A percentile compares a stretch with the other conserved stretches of the same genome.
phyloP scores from a whole-genome alignment of 2,888 invertebrate species.

The Pantelozetes paolii region DNA sequence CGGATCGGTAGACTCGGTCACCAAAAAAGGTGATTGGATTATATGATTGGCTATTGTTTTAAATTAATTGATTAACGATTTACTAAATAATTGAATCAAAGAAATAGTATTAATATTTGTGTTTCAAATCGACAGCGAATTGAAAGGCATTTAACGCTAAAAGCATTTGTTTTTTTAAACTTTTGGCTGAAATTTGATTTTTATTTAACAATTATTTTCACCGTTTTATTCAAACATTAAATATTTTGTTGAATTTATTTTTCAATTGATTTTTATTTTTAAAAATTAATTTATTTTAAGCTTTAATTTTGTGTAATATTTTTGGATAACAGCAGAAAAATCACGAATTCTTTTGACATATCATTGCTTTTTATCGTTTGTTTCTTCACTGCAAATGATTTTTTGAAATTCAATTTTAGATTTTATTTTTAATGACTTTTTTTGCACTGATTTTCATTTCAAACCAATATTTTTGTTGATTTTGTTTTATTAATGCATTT shows the following conservation, averaged over 20 bases:
- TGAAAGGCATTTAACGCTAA: neutral
- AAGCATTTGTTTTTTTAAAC: neutral
- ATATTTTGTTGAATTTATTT: neutral
- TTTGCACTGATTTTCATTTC: too few species aligned
- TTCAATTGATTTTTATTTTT: neutral
- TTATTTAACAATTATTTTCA: slow-evolving; percentile 7
- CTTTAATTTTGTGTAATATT: too few species aligned
- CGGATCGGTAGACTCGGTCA: neutral
- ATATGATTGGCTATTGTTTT: slow-evolving; percentile 24
- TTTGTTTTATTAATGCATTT: neutral
- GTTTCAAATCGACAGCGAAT: slow-evolving; percentile 1
- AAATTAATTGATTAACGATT: neutral
- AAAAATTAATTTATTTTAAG: neutral
- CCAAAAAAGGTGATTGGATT: slow-evolving; percentile 38
- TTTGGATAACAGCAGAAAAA: too few species aligned
- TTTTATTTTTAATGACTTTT: neutral
- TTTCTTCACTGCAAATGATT: too few species aligned
- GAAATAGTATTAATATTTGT: slow-evolving; percentile 18
- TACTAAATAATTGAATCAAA: too few species aligned
- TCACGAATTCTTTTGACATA: too few species aligned
- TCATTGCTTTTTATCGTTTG: slow-evolving; percentile 15
- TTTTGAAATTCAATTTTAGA: neutral
- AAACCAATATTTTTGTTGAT: neutral
- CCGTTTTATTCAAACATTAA: neutral
- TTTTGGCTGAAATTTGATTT: neutral